Conservation (phyloP, 2,888 invertebrate genomes). For the Griposia aprilina region DNA sequence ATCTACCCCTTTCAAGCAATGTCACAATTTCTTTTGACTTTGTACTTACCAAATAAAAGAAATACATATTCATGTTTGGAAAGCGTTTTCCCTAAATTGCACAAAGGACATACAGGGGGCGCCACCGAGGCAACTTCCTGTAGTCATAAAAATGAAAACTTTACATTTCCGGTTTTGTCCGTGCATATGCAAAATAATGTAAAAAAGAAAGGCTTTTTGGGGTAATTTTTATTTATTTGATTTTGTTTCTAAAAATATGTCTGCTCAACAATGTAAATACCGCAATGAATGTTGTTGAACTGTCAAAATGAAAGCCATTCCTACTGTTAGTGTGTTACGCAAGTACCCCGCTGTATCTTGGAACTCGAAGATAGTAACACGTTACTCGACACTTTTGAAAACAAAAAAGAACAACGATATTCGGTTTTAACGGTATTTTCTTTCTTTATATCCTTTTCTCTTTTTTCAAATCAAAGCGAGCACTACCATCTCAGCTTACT, state of each 20-base stretch:
- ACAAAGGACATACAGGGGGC: constrained; percentile 49
- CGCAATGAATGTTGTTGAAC: no score
- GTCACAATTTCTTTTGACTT: constrained; percentile 32
- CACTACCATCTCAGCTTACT: constrained; percentile 38
- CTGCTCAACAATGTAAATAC: no score
- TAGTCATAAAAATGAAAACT: constrained; percentile 57
- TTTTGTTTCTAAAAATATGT: not conserved
- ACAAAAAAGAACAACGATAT: no score
- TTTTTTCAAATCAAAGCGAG: constrained; percentile 30
- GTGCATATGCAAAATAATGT: constrained; percentile 52
- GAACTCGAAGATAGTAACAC: no score
- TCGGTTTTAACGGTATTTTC: not conserved
- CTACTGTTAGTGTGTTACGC: no score
- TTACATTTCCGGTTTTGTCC: constrained; percentile 55
- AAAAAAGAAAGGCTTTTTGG: not conserved
- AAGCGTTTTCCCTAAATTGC: constrained; percentile 38
- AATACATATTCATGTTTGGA: constrained; percentile 56
- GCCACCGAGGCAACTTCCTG: constrained; percentile 53
- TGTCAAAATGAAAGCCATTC: no score
- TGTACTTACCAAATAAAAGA: constrained; percentile 10
- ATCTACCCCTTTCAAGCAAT: not conserved
- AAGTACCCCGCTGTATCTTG: no score
- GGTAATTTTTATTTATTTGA: constrained; percentile 1
- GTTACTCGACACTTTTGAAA: not conserved
- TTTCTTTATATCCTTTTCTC: not conserved